phyloP scores from a whole-genome alignment of 2,797 vertebrate genomes.

The Cirrhinus molitorella region DNA sequence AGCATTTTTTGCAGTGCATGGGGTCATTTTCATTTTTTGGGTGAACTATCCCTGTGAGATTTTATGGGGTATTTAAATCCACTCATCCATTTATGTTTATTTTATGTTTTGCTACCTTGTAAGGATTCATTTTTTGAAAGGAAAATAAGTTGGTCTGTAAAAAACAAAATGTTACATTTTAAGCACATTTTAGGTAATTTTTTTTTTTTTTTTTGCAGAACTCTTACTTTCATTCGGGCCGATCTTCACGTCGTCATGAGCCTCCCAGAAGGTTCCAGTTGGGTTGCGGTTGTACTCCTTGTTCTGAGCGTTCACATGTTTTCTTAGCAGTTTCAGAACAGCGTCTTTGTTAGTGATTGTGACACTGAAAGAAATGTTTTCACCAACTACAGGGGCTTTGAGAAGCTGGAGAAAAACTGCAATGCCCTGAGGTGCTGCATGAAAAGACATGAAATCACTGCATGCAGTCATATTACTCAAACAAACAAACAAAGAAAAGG shows the following conservation, averaged over 20 bases:
- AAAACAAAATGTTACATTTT: background rate
- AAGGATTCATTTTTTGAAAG: background rate
- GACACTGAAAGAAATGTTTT: slow-evolving; percentile 81
- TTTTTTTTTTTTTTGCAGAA: too few relatives aligned
- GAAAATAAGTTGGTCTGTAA: background rate
- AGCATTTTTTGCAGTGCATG: too few relatives aligned
- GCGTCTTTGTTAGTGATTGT: slow-evolving; percentile 77
- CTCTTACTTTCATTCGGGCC: slow-evolving; percentile 83
- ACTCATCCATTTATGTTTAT: background rate
- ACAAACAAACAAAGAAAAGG: background rate
- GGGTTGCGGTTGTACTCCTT: slow-evolving; percentile 82
- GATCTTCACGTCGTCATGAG: slow-evolving; percentile 70
- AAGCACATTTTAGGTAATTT: background rate
- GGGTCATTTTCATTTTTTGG: background rate
- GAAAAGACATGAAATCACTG: background rate
- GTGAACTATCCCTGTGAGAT: background rate
- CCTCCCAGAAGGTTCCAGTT: slow-evolving; percentile 82
- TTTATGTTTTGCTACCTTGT: background rate
- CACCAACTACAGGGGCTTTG: slow-evolving; percentile 79
- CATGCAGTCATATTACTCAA: background rate
- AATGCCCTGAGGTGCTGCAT: slow-evolving; percentile 50
- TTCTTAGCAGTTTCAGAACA: slow-evolving; percentile 75
- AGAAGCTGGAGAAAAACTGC: slow-evolving; percentile 77
- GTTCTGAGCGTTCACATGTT: slow-evolving; percentile 85
- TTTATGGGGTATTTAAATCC: background rate